Conservation (phyloP, 2,113 vertebrate species). For the Grallaria varia region DNA sequence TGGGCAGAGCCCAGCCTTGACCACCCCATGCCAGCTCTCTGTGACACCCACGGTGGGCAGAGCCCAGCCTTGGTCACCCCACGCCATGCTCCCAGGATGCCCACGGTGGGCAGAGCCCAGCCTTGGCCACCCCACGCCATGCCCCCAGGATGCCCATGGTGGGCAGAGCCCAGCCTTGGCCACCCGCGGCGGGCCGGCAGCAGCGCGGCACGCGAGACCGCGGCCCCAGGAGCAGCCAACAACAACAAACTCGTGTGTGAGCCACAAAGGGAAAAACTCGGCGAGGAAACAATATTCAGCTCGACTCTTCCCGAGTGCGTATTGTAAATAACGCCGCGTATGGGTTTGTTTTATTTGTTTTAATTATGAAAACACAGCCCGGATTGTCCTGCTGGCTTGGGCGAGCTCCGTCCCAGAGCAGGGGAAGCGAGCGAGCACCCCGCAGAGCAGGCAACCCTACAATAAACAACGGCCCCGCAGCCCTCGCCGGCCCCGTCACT, state of each 20-base stretch:
- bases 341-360: conserved; percentile 26
- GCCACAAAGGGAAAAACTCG: conserved; percentile 17
- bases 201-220: not conserved
- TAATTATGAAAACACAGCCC: conserved; percentile 27
- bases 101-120: too few species aligned
- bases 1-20: too few species aligned
- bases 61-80: fast-evolving
- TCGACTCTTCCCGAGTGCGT: not conserved
- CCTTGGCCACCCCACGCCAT: too few species aligned
- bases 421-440: not conserved
- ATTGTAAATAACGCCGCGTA: not conserved
- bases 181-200: not conserved
- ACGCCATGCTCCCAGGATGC: not conserved
- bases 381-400: conserved; percentile 27
- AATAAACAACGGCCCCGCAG: not conserved
- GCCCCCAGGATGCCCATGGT: too few species aligned
- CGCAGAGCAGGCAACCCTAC: not conserved
- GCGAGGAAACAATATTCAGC: conserved; percentile 43
- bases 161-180: not conserved
- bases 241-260: conserved; percentile 47
- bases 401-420: not conserved
- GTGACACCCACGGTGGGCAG: not conserved
- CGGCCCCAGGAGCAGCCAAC: conserved; percentile 11
- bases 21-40: not conserved
- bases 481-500: not conserved